Conservation (phyloP, 2,113 vertebrate species). For the Periophthalmus modestus region DNA sequence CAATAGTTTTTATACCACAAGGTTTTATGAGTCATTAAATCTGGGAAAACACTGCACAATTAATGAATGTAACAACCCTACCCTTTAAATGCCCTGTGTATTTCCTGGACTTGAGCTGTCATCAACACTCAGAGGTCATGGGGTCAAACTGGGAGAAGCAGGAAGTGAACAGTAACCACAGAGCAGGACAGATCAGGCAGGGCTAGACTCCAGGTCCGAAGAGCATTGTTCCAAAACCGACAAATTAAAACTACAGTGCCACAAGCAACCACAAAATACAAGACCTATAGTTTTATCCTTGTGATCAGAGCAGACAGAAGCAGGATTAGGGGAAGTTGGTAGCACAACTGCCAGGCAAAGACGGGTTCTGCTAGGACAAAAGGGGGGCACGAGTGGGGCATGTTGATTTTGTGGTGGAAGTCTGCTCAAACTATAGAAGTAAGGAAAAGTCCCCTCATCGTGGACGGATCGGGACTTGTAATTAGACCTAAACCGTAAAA, state of each 20-base stretch:
- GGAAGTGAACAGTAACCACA: conserved; percentile 50
- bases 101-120: conserved; percentile 47
- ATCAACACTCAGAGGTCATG: conserved; percentile 48
- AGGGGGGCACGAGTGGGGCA: conserved; percentile 12
- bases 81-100: conserved; percentile 42
- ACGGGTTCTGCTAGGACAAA: conserved; percentile 46
- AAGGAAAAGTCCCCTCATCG: conserved; percentile 24
- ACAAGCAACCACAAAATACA: conserved; percentile 59
- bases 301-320: conserved; percentile 42
- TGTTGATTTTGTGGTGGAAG: conserved; percentile 30
- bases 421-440: conserved; percentile 19
- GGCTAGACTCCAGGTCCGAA: conserved; percentile 45
- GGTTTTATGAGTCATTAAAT: neutral
- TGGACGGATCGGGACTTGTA: conserved; percentile 13
- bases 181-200: neutral
- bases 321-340: conserved; percentile 47
- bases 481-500: conserved; percentile 37
- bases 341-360: conserved; percentile 45
- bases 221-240: conserved; percentile 49
- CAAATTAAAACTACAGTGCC: conserved; percentile 45
- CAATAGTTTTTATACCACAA: neutral
- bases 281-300: conserved; percentile 35
- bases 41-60: neutral
- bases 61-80: conserved; percentile 1
- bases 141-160: conserved; percentile 35